Conservation (phyloP, 2,888 invertebrate genomes). For the Xylocampa areola region DNA sequence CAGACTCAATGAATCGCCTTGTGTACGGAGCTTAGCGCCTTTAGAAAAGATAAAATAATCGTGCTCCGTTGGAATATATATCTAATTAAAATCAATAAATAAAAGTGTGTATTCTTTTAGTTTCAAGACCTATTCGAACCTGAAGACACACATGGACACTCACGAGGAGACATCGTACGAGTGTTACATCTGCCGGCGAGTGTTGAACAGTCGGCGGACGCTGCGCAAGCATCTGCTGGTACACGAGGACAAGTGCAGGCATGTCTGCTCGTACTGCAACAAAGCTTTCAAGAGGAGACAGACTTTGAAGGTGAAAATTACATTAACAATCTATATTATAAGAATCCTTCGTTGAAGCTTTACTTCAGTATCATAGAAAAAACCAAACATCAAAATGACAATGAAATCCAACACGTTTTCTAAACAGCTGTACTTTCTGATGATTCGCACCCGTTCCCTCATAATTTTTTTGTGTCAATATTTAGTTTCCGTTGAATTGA, state of each 20-base stretch:
- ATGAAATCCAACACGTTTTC: too few species aligned
- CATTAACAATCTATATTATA: not conserved
- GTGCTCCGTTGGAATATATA: too few species aligned
- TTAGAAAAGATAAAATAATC: too few species aligned
- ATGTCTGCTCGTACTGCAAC: conserved; percentile 88
- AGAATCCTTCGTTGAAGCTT: not conserved
- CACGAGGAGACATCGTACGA: conserved; percentile 88
- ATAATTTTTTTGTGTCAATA: too few species aligned
- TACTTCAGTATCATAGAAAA: too few species aligned
- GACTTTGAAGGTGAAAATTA: conserved; percentile 80
- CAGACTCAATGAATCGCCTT: too few species aligned
- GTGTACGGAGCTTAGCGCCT: too few species aligned
- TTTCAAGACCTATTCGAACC: conserved; percentile 89
- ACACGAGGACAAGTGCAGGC: conserved; percentile 87
- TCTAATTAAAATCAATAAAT: too few species aligned
- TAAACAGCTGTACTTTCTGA: too few species aligned
- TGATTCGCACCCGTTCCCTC: too few species aligned
- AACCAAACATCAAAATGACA: too few species aligned
- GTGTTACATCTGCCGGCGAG: conserved; percentile 86
- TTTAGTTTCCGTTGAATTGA: too few species aligned
- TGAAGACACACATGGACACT: conserved; percentile 89
- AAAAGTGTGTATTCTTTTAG: conserved; percentile 59
- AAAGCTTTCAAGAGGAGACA: conserved; percentile 88
- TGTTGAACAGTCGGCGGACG: conserved; percentile 88
- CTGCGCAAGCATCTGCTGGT: conserved; percentile 88